Evolutionary conservation across 2,888 invertebrate species (phyloP), one percentile per base, ranked within the genome.

Genomic region (Oligia strigilis): DNA sequence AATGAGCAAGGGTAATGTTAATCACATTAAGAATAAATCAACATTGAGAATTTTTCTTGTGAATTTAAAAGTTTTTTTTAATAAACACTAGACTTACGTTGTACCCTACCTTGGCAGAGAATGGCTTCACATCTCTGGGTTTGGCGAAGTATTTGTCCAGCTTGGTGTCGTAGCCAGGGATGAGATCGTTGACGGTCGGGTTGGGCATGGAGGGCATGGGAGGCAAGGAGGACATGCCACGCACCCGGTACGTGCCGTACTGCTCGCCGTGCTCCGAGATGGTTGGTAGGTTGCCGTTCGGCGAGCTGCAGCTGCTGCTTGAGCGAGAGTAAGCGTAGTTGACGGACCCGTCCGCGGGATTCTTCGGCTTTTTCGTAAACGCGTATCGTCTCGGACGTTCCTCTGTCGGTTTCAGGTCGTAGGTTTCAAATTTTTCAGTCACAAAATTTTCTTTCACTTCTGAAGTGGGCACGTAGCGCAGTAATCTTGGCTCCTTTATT

Each of bases 271-370:
- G 96, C 84, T 97, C 97, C 2, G 96, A 95, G 80, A 97, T 97
- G 3, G 97, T 97, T 2, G 97, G 97, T 87, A 97, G 89, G 85
- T 96, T 96, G 8, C 94, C 94, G 81, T 94, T 96, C 0, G 97
- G 97, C 4, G 97, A 97, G 84, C 97, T 97, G 86, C 96, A 96
- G 80, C 94, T 95, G 88, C 96, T 97, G 75, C 96, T 97, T 1
- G 96, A 96, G 19, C 96, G 92, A 11, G 97, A 97, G 81, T 97
- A 95, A 8, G 95, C 95, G 84, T 97, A 97, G 86, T 97, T 96
- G 1, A 95, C 91, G 0, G 97, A 96, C 2, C 97, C 97, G 83
- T 97, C 97, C 0, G 95, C 82, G 3, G 96, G 96, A 81, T 97
- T 97, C 86, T 95, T 96, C 2, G 96, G 94, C 77, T 96, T 97